Base-by-base conservation (phyloP, 2,888 invertebrate species). In the Nipponacmea schrenckii region DNA sequence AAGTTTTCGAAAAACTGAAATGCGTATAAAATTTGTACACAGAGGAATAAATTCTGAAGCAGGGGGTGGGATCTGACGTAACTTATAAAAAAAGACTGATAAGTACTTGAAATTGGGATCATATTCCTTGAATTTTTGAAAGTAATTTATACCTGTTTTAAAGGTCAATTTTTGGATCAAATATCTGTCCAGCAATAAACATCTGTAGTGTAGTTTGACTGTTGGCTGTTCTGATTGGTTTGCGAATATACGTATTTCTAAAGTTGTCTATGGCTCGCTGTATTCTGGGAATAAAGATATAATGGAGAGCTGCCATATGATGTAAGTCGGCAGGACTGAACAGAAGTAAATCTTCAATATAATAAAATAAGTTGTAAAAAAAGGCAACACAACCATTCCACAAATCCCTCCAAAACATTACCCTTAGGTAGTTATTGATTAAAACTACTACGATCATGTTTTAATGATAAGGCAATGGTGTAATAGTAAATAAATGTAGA, bases 151-250 rank as follows among this genome's bases (percentile, higher is more conserved):
- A 50, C 50, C 50, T 50, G 14, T 20, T 50, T 50, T 8, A 50
- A 4, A 50, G 14, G 20, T 50, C 50, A 50, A 15, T 50, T 50
- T 50, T 50, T n/a, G 15, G 50, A 50, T 50, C 50, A 7, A 10
- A n/a, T 50, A 50, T 50, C 50, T 50, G 50, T 12, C 50, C 50
- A 50, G 50, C 50, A 50, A 50, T 50, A 50, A 50, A 50, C 50
- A 50, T 50, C 50, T 50, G 50, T 15, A 50, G 5, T 50, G 50
- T 8, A 50, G 50, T n/a, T 4, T 50, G 17, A 50, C 50, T 50
- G 20, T 50, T 50, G 7, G 50, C 50, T 50, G 50, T 50, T 50
- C 50, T 50, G 50, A 50, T 50, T 15, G 50, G 50, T 17, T 50
- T 50, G 17, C 50, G 7, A 10, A 15, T 50, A 15, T 50, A 50